Conservation (phyloP, 2,888 invertebrate genomes). For the Antitype chi region DNA sequence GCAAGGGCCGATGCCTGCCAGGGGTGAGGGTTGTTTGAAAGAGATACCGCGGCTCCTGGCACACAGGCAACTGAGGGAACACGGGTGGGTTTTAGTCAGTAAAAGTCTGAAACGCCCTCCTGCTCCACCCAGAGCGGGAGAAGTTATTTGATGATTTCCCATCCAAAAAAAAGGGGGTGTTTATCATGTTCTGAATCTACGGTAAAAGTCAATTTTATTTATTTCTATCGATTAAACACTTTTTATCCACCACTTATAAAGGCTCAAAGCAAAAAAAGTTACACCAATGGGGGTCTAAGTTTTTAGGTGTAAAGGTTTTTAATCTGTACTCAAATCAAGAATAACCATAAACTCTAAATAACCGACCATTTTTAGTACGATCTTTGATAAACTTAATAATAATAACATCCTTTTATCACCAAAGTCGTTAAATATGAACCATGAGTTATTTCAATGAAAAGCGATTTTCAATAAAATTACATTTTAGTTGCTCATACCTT, state of each 20-base stretch:
- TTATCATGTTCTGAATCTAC: too few species aligned
- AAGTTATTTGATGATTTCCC: too few species aligned
- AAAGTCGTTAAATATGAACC: slow-evolving; percentile 25
- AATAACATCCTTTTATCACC: slow-evolving; percentile 8
- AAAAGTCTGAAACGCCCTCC: too few species aligned
- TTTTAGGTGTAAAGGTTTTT: neutral
- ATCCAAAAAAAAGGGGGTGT: too few species aligned
- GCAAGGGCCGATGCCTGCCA: too few species aligned
- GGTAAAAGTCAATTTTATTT: too few species aligned
- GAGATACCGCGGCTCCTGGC: too few species aligned
- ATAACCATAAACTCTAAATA: slow-evolving; percentile 2
- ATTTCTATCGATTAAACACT: too few species aligned
- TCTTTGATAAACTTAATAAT: neutral
- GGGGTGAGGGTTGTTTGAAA: too few species aligned
- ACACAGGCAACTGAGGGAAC: too few species aligned
- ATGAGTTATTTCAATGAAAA: slow-evolving; percentile 22
- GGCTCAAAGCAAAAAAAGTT: neutral
- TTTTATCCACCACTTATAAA: neutral
- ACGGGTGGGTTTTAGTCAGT: too few species aligned
- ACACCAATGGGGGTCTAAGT: neutral
- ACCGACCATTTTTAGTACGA: neutral
- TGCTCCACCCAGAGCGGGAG: too few species aligned
- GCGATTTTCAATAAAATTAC: slow-evolving; percentile 39
- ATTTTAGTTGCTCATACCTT: slow-evolving; percentile 19
- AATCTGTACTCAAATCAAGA: neutral